Base-by-base conservation (phyloP, 2,113 vertebrate genomes). In the Triplophysa siluroides region DNA sequence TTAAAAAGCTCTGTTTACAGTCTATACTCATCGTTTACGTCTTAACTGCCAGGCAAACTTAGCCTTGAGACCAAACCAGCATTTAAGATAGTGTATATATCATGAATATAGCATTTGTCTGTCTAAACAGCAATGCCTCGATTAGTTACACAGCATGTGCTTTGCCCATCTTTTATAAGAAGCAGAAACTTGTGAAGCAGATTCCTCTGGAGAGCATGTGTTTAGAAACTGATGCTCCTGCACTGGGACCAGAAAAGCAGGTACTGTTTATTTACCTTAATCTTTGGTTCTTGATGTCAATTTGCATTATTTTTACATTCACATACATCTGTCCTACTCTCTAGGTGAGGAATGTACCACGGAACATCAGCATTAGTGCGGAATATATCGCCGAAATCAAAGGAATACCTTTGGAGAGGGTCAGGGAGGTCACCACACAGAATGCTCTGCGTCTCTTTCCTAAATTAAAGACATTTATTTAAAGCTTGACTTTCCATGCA, bases 101-200 rank as follows among this genome's bases (percentile, higher is more conserved):
- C 10, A 11, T 11, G 10, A 45, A 45, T 45, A 45, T 45, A 9
- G 11, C 11, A 45, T 45, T 6, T 24, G 6, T 56, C 14, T 21
- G 4, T 66, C 54, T 65, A 18, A 43, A 23, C 16, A 41, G 16
- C 41, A 50, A 41, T 13, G 66, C 2, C 56, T 56, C n/a, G 29
- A 76, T 69, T 63, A 67, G 38, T 29, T 8, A 29, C 45, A 29
- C 47, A 73, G 12, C 24, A 60, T 43, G 74, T 81, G 56, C 71
- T 45, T 83, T 85, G 14, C 74, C 38, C 3, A 86, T 86, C 93
- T 94, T 74, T 81, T 88, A 86, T 86, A 96, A 98, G 97, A 98
- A 98, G 94, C 96, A 98, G 92, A 98, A 97, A 85, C 95, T 99
- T 60, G 95, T 98, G 87, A 96, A 96, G 80, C 93, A 95, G 89